These are phyloP conservation scores for Psilopogon haemacephalus DNA, from an alignment of 2,113 vertebrate species.

Conservation along the genomic window DNA sequence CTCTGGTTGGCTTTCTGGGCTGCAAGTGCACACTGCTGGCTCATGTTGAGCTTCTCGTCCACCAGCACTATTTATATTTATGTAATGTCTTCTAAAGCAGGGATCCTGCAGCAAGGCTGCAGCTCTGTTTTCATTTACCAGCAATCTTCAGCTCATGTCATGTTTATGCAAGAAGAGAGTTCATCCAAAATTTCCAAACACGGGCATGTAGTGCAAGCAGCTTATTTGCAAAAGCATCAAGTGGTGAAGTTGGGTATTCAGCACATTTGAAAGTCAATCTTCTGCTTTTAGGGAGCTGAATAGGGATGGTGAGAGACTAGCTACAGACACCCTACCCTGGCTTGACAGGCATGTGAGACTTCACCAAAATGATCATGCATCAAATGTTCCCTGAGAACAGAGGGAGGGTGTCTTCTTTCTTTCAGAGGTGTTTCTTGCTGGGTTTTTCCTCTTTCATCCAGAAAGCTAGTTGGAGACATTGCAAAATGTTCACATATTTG, in stretches of 20 bases:
- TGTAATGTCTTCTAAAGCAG: background rate
- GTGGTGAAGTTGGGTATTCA: background rate
- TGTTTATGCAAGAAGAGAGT: background rate
- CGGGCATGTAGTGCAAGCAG: background rate
- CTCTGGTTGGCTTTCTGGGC: too few species aligned
- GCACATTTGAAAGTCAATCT: slow-evolving; percentile 50
- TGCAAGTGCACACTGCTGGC: too few species aligned
- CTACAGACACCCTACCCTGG: slow-evolving; percentile 34
- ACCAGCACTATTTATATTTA: background rate
- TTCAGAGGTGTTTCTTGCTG: slow-evolving; percentile 57
- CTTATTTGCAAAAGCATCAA: slow-evolving; percentile 48
- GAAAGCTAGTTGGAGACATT: slow-evolving; percentile 35
- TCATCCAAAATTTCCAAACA: background rate
- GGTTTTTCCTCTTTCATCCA: slow-evolving; percentile 34
- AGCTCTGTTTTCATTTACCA: slow-evolving; percentile 21
- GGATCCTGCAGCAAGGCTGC: background rate
- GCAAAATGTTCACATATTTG: slow-evolving; percentile 56
- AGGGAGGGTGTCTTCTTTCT: slow-evolving; percentile 62
- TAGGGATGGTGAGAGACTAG: slow-evolving; percentile 41
- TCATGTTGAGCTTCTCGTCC: too few species aligned
- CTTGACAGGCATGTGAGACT: slow-evolving; percentile 61
- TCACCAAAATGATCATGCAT: slow-evolving; percentile 45
- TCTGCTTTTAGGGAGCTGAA: slow-evolving; percentile 44
- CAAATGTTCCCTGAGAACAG: slow-evolving; percentile 53
- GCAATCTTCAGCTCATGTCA: background rate